Percentiles rank a stretch among this genome's conserved stretches.
Evolutionary conservation across 2,888 invertebrate species (phyloP).

Genomic region (Cremastinae sp.): DNA sequence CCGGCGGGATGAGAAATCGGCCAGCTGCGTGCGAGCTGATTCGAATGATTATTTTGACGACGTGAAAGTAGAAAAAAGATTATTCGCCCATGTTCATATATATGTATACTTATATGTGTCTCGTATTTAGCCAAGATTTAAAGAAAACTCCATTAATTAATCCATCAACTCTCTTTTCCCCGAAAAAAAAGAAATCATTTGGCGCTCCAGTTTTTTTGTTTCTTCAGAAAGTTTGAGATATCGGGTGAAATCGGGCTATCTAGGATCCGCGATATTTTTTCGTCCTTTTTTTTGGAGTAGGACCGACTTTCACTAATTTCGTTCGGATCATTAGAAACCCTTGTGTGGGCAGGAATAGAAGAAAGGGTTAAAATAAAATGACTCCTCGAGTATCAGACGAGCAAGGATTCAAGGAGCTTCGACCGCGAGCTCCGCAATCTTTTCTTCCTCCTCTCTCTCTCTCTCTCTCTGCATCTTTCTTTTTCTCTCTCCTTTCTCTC

Average conservation of each 20-base stretch:
- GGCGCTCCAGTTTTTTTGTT: neutral
- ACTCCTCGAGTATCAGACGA: conserved; percentile 67
- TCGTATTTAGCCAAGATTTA: conserved; percentile 16
- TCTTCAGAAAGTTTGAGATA: neutral
- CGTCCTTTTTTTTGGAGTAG: neutral
- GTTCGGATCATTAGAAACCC: conserved; percentile 31
- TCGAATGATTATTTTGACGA: conserved; percentile 5
- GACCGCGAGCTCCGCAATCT: neutral
- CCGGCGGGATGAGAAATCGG: neutral
- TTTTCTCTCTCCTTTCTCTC: conserved; percentile 26
- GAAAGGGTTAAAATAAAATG: conserved; percentile 73
- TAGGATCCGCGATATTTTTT: neutral
- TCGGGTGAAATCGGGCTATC: neutral
- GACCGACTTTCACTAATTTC: neutral
- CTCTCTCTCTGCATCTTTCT: neutral
- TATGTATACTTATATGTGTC: no score
- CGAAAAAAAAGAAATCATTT: neutral
- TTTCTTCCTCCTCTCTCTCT: conserved; percentile 5
- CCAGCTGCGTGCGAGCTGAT: neutral
- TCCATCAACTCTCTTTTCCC: neutral
- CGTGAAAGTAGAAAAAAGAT: neutral
- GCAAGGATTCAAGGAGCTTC: conserved; percentile 66
- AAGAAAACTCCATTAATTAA: conserved; percentile 41
- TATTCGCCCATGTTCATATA: neutral
- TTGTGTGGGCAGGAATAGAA: conserved; percentile 23